These are phyloP conservation scores for Orthosia gracilis DNA, from an alignment of 2,888 invertebrate species.

Conservation along the genomic window DNA sequence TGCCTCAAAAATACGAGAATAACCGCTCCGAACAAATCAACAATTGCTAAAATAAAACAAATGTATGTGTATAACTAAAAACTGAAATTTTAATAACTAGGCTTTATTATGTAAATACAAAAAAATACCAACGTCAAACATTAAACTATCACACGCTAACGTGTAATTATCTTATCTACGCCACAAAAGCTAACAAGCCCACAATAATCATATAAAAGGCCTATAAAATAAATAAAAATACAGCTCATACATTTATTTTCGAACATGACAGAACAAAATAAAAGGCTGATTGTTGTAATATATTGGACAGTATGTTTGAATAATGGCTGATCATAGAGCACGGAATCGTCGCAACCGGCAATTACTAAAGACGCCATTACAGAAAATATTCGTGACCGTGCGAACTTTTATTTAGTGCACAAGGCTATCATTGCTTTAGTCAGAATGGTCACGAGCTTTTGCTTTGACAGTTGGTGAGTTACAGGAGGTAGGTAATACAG, in stretches of 20 bases:
- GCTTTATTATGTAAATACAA: neutral
- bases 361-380: no score
- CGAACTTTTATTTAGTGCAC: no score
- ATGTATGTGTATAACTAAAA: no score
- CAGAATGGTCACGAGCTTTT: no score
- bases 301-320: slow-evolving; percentile 42
- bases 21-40: no score
- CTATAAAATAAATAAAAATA: neutral
- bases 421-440: no score
- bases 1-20: no score
- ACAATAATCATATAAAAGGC: neutral
- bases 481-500: no score
- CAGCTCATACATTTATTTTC: slow-evolving; percentile 11
- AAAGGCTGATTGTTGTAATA: slow-evolving; percentile 35
- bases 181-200: neutral
- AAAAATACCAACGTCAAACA: neutral
- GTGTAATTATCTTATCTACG: neutral
- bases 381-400: no score
- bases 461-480: no score
- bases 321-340: slow-evolving; percentile 33
- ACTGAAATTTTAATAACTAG: neutral
- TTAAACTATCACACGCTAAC: neutral
- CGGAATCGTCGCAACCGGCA: neutral
- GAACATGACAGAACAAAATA: slow-evolving; percentile 27
- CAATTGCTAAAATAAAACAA: no score